Percentiles rank a stretch among this genome's conserved stretches.
Evolutionary conservation across 2,888 invertebrate genomes (phyloP).

Genomic region (Eristalis arbustorum): DNA sequence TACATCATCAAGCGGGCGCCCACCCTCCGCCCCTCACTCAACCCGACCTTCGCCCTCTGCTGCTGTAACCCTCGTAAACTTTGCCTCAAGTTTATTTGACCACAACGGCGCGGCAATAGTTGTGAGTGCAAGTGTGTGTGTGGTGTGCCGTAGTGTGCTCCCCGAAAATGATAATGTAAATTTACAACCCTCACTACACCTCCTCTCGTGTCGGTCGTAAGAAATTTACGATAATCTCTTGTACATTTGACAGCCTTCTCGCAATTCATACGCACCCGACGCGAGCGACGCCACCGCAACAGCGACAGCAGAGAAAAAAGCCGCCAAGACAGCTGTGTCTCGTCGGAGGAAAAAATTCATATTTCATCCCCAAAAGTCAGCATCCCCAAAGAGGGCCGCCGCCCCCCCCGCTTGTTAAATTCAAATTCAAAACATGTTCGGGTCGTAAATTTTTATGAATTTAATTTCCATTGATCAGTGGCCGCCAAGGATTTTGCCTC

Average conservation of each 20-base stretch:
- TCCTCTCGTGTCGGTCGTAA: neutral
- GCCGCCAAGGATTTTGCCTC: conserved; percentile 30
- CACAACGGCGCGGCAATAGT: conserved; percentile 22
- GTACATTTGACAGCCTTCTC: conserved; percentile 56
- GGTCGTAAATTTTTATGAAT: conserved; percentile 69
- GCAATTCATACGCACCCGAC: conserved; percentile 1
- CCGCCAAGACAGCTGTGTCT: conserved; percentile 49
- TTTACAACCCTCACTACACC: conserved; percentile 25
- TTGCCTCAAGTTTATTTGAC: conserved; percentile 55
- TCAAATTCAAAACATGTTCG: conserved; percentile 67
- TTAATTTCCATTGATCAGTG: conserved; percentile 69
- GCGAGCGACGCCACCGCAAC: neutral
- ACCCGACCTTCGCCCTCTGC: conserved; percentile 15
- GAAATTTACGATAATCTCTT: conserved; percentile 62
- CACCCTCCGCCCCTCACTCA: too few relatives aligned
- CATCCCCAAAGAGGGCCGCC: neutral
- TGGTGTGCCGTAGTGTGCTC: conserved; percentile 16
- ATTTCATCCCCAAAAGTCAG: conserved; percentile 58
- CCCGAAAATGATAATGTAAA: conserved; percentile 58
- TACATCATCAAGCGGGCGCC: conserved; percentile 7
- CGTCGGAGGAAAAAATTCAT: conserved; percentile 52
- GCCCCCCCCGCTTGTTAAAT: conserved; percentile 33
- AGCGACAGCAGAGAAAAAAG: conserved; percentile 17
- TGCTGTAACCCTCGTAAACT: conserved; percentile 38
- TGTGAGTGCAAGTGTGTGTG: conserved; percentile 14